Evolutionary conservation across 2,797 vertebrate species (phyloP).

Genomic region (Diplodus sargus): DNA sequence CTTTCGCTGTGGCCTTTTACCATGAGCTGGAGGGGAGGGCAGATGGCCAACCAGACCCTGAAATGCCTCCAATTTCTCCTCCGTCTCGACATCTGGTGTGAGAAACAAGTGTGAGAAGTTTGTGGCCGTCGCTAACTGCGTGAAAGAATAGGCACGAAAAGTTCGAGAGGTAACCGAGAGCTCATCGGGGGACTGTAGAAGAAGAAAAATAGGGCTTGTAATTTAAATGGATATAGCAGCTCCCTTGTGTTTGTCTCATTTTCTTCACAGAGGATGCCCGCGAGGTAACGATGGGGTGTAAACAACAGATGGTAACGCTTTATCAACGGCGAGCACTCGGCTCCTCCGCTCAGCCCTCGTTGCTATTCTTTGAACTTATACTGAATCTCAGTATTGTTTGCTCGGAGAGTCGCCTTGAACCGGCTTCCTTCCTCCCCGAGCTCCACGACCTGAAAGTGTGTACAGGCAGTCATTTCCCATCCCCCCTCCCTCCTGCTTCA

Average conservation of each 20-base stretch:
- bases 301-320: slow-evolving; percentile 71
- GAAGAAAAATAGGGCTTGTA: slow-evolving; percentile 19
- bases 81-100: background rate
- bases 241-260: slow-evolving; percentile 47
- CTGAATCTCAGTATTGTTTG: slow-evolving; percentile 51
- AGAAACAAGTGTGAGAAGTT: slow-evolving; percentile 17
- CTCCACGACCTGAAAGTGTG: slow-evolving; percentile 16
- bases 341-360: slow-evolving; percentile 31
- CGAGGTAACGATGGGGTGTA: slow-evolving; percentile 39
- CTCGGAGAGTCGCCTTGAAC: slow-evolving; percentile 19
- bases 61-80: slow-evolving; percentile 10
- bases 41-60: slow-evolving; percentile 47
- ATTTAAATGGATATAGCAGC: slow-evolving; percentile 42
- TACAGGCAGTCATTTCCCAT: slow-evolving; percentile 28
- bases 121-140: slow-evolving; percentile 7
- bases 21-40: background rate
- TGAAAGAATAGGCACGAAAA: background rate
- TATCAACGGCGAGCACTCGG: slow-evolving; percentile 36
- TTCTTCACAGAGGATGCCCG: slow-evolving; percentile 64
- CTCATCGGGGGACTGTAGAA: slow-evolving; percentile 22
- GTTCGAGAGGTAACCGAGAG: slow-evolving; percentile 21
- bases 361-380: slow-evolving; percentile 38
- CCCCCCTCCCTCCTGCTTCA: slow-evolving; percentile 5
- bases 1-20: slow-evolving; percentile 37
- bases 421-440: slow-evolving; percentile 52